Evolutionary conservation across 30 jellyfish, hydroid and myxozoan species (phyloP), one percentile per base, ranked within the genome.

Genomic region (Aurelia coerulea): DNA sequence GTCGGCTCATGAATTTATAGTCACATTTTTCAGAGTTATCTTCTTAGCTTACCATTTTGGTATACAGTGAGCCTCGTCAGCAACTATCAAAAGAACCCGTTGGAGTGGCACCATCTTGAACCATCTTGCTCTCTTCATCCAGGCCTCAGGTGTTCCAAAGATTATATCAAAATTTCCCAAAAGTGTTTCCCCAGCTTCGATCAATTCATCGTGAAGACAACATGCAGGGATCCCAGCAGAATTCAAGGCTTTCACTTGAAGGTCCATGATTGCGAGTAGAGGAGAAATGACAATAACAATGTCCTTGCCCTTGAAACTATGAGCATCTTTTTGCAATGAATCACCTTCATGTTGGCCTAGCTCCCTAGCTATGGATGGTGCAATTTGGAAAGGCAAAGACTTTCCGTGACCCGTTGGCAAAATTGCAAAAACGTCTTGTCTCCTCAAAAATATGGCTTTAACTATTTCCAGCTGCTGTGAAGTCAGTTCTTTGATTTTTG

Each of bases 1-100:
- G n/a, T n/a, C n/a, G n/a, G n/a, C n/a, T n/a, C n/a, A n/a, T n/a
- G 46, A 37, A 37, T 37, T 37, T 37, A 37, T 37, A 4, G 46
- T 37, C 46, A 37, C 46, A 37, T 37, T 37, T 37, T 37, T 37
- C 46, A 37, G 46, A 37, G 4, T 37, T 37, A 37, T 37, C 46
- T 37, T 37, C 46, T 37, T 37, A 37, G 46, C 46, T 37, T 37
- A 54, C 86, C 74, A 76, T 58, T 53, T 76, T 35, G 86, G 86
- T 18, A 79, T 65, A 42, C 80, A 62, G 71, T 79, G 81, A 49
- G 89, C 89, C 68, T 79, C 89, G 64, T 79, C 89, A 11, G 80
- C 89, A 64, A 79, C 89, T 15, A 79, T 35, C 54, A 66, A 3
- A 39, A 79, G 69, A 1, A 79, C 69, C 54, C 70, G 32, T 42